Evolutionary conservation across 2,797 vertebrate genomes (phyloP).

Genomic region (Euthynnus affinis): DNA sequence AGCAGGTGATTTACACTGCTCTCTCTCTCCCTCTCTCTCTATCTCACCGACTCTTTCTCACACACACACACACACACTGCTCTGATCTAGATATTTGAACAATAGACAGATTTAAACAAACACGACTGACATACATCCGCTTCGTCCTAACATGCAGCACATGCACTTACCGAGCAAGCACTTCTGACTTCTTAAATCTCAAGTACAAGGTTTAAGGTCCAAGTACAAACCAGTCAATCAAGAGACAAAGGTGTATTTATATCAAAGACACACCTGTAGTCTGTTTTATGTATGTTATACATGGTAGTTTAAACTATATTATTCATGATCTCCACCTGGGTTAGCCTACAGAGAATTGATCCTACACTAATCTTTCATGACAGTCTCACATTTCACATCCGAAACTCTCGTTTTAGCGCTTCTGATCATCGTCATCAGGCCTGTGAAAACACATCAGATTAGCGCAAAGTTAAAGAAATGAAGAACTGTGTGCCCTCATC

Average conservation of each 20-base stretch:
- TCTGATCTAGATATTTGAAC: slow-evolving; percentile 25
- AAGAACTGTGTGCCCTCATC: background rate
- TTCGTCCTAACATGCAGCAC: background rate
- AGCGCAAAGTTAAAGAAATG: background rate
- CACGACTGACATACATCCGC: background rate
- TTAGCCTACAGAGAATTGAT: no score
- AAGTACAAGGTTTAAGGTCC: slow-evolving; percentile 2
- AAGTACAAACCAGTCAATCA: background rate
- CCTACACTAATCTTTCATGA: no score
- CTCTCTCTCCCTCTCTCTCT: background rate
- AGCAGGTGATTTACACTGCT: slow-evolving; percentile 38
- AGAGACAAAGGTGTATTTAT: background rate
- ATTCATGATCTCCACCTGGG: no score
- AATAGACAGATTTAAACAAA: slow-evolving; percentile 6
- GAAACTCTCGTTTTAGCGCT: background rate
- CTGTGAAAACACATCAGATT: slow-evolving; percentile 1
- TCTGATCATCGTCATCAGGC: background rate
- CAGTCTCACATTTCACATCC: background rate
- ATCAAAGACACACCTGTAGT: background rate
- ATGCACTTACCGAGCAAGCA: background rate
- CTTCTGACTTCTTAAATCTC: background rate
- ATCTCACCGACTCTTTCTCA: background rate
- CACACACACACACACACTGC: slow-evolving; percentile 17
- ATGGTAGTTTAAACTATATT: no score
- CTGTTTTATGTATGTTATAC: background rate